phyloP scores from a whole-genome alignment of 1,140 invertebrate genomes.

The Halesus radiatus region DNA sequence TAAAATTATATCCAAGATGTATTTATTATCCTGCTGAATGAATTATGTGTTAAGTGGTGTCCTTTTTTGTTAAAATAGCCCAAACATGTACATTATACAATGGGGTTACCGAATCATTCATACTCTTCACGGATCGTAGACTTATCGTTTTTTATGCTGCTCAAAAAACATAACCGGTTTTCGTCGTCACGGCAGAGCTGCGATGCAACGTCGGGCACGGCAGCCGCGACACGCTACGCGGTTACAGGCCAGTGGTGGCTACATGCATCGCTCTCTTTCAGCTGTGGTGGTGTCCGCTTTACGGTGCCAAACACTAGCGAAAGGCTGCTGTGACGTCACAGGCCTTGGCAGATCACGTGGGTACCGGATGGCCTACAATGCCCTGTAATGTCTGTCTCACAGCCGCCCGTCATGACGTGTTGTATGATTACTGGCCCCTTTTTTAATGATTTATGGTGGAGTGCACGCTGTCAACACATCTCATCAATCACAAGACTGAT shows the following conservation, averaged over 20 bases:
- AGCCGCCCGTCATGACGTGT: conserved; percentile 23
- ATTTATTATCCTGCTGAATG: too few relatives aligned
- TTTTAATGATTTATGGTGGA: background rate
- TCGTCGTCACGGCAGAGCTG: conserved; percentile 28
- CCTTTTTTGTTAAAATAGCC: too few relatives aligned
- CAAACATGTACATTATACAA: too few relatives aligned
- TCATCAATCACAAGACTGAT: too few relatives aligned
- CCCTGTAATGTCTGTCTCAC: background rate
- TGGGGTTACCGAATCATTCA: conserved; percentile 8
- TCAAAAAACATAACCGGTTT: conserved; percentile 34
- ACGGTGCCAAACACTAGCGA: conserved; percentile 13
- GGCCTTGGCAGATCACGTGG: conserved; percentile 35
- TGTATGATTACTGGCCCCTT: background rate
- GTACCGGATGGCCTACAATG: conserved; percentile 21
- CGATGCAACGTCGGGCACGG: background rate
- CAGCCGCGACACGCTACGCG: conserved; percentile 22
- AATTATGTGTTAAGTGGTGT: too few relatives aligned
- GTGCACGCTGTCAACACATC: background rate
- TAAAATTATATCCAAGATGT: too few relatives aligned
- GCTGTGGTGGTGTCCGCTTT: background rate
- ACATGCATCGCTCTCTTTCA: conserved; percentile 23
- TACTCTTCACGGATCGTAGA: conserved; percentile 30
- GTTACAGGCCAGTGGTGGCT: background rate
- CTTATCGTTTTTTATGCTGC: background rate
- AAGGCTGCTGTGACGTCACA: conserved; percentile 32